A percentile compares a stretch with the other conserved stretches of the same genome.
Conservation (phyloP, 2,113 vertebrate genomes). For the Lonchura striata region DNA sequence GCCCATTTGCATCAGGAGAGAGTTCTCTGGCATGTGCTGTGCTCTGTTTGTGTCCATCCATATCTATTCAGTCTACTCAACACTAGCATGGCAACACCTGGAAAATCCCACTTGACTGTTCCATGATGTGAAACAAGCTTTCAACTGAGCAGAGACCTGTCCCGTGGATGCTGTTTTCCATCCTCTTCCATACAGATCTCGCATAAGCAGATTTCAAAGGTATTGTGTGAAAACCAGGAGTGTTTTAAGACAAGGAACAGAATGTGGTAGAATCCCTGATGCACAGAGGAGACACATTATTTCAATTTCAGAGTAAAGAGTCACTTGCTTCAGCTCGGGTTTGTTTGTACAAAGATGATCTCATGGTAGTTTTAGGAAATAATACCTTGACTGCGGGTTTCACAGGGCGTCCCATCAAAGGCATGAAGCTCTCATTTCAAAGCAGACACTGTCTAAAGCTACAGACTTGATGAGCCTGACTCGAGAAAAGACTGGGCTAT, state of each 20-base stretch:
- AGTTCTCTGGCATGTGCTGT: background rate
- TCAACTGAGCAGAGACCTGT: background rate
- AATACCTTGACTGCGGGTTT: background rate
- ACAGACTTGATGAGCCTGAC: background rate
- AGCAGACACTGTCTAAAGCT: background rate
- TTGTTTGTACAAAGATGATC: background rate
- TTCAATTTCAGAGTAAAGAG: constrained; percentile 18
- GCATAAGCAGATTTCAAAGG: background rate
- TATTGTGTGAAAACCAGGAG: background rate
- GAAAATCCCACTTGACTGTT: background rate
- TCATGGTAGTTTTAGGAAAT: background rate
- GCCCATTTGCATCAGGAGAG: background rate
- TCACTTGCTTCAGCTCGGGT: background rate
- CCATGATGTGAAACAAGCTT: background rate
- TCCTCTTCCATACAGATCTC: background rate
- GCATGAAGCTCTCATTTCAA: background rate
- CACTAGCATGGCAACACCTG: background rate
- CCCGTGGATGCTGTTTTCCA: background rate
- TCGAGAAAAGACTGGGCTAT: background rate
- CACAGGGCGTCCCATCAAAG: background rate
- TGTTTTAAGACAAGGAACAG: background rate
- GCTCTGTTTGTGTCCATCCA: background rate
- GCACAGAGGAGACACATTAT: background rate
- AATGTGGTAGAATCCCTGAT: fast-evolving
- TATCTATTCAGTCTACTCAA: background rate